phyloP scores from a whole-genome alignment of 2,113 vertebrate genomes.

The Typhlomys cinereus region DNA sequence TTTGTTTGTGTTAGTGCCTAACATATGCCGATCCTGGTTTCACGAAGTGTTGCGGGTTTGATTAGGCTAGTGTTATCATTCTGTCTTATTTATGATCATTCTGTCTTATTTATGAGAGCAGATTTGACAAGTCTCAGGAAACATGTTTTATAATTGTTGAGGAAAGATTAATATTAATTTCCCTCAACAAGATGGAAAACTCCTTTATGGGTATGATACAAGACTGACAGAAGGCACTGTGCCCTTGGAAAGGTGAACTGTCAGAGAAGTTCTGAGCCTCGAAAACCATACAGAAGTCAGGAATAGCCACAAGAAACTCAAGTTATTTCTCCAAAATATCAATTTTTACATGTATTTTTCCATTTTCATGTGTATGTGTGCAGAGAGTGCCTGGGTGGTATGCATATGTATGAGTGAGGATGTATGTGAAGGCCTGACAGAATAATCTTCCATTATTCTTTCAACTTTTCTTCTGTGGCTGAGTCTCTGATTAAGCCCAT shows the following conservation, averaged over 20 bases:
- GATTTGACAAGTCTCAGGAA: constrained; percentile 63
- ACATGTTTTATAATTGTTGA: constrained; percentile 46
- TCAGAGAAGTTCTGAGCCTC: constrained; percentile 12
- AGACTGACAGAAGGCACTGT: constrained; percentile 17
- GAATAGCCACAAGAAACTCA: constrained; percentile 50
- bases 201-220: constrained; percentile 50
- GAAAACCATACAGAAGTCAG: constrained; percentile 48
- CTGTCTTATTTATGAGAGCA: constrained; percentile 35
- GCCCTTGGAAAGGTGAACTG: background rate
- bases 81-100: too few relatives aligned
- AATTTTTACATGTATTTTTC: too few relatives aligned
- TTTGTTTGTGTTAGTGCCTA: too few relatives aligned
- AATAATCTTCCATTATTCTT: too few relatives aligned
- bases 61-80: constrained; percentile 58
- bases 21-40: constrained; percentile 47
- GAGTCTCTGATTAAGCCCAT: too few relatives aligned
- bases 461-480: too few relatives aligned
- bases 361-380: too few relatives aligned
- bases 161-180: constrained; percentile 56
- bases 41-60: constrained; percentile 23
- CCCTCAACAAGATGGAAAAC: constrained; percentile 42
- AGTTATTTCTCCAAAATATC: constrained; percentile 12
- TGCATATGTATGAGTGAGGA: too few relatives aligned
- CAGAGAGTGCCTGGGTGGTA: too few relatives aligned
- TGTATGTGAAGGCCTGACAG: too few relatives aligned